Percentiles rank a stretch among this genome's conserved stretches.
Evolutionary conservation across 1,140 invertebrate genomes (phyloP).

Genomic region (Drosophila persimilis): DNA sequence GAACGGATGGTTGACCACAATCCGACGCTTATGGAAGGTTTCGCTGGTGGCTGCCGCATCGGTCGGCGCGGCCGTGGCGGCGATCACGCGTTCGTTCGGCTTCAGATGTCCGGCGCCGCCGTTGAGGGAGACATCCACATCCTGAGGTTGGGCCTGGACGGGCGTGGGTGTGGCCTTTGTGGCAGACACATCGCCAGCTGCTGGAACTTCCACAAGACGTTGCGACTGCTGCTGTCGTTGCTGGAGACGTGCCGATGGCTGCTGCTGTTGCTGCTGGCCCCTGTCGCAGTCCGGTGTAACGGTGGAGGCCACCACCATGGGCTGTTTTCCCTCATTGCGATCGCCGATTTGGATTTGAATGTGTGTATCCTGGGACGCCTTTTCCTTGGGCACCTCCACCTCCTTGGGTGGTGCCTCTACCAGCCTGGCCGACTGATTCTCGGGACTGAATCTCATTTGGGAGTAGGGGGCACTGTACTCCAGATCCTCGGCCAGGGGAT

Average conservation of each 20-base stretch:
- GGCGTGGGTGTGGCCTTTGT: constrained; percentile 82
- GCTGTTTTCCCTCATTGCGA: constrained; percentile 45
- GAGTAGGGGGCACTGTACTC: constrained; percentile 78
- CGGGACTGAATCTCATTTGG: constrained; percentile 67
- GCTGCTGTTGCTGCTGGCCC: constrained; percentile 39
- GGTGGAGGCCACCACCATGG: constrained; percentile 58
- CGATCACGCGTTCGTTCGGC: constrained; percentile 84
- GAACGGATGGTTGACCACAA: constrained; percentile 86
- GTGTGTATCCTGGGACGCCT: constrained; percentile 50
- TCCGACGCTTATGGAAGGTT: constrained; percentile 85
- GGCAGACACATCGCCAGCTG: constrained; percentile 82
- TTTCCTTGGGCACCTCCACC: not conserved
- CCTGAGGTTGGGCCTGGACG: constrained; percentile 40
- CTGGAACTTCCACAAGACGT: constrained; percentile 69
- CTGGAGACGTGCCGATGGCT: constrained; percentile 16
- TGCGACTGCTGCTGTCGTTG: constrained; percentile 47
- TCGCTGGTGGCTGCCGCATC: constrained; percentile 84
- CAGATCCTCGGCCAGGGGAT: constrained; percentile 60
- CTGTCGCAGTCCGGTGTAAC: constrained; percentile 64
- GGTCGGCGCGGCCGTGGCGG: constrained; percentile 85
- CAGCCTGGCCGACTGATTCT: constrained; percentile 49
- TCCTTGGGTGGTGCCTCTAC: constrained; percentile 20
- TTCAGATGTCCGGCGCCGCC: constrained; percentile 71
- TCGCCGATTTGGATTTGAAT: constrained; percentile 74
- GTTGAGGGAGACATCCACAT: constrained; percentile 66